A percentile compares a stretch with the other conserved stretches of the same genome.
These are phyloP conservation scores for Aratinga solstitialis DNA, from an alignment of 2,797 vertebrate species.

Conservation along the genomic window DNA sequence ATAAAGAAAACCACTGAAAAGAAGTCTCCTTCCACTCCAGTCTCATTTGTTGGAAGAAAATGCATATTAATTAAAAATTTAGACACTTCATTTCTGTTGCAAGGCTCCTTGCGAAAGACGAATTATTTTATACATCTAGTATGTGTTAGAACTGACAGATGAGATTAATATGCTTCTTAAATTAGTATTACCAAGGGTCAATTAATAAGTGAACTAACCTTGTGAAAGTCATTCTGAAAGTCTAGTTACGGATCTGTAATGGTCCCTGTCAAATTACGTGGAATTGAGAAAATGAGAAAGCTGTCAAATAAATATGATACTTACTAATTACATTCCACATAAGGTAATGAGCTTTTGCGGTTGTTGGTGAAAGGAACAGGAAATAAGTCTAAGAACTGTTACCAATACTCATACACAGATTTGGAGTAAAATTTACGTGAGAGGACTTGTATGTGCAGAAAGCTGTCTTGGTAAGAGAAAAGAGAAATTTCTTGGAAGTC, in stretches of 20 bases:
- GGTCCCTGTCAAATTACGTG: conserved; percentile 80
- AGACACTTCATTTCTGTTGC: conserved; percentile 72
- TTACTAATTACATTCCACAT: conserved; percentile 77
- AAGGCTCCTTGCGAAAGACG: conserved; percentile 73
- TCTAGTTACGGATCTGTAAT: conserved; percentile 76
- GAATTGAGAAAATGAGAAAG: conserved; percentile 79
- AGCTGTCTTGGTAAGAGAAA: neutral
- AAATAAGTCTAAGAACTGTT: neutral
- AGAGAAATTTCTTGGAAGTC: neutral
- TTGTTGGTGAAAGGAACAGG: conserved; percentile 54
- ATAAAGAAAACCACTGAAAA: conserved; percentile 11
- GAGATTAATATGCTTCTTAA: conserved; percentile 86
- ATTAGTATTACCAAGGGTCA: conserved; percentile 83
- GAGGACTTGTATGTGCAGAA: neutral
- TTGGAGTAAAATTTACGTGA: neutral
- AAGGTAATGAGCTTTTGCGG: conserved; percentile 73
- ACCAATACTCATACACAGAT: neutral
- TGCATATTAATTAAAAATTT: conserved; percentile 75
- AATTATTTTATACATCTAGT: conserved; percentile 80
- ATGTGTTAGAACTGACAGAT: conserved; percentile 78
- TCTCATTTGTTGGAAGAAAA: conserved; percentile 61
- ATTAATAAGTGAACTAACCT: conserved; percentile 83
- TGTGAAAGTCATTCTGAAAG: conserved; percentile 80
- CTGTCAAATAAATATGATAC: conserved; percentile 78
- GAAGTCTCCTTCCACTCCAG: neutral